These are phyloP conservation scores for Micrasema longulum DNA, from an alignment of 1,140 invertebrate genomes.

Conservation along the genomic window DNA sequence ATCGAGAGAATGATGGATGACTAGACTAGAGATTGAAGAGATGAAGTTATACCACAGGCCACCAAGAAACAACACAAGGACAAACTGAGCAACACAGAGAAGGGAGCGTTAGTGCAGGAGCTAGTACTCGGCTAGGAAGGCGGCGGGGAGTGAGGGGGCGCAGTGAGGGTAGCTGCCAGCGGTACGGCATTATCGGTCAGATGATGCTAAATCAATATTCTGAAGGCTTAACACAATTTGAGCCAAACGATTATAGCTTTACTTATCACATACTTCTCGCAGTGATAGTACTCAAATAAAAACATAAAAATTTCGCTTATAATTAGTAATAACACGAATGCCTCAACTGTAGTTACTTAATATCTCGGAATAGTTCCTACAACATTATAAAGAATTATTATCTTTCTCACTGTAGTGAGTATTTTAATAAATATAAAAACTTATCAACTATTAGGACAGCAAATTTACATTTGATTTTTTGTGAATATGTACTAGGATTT, in stretches of 20 bases:
- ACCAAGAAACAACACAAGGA: slow-evolving; percentile 28
- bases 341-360: slow-evolving; percentile 15
- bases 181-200: slow-evolving; percentile 53
- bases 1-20: slow-evolving; percentile 12
- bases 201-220: slow-evolving; percentile 46
- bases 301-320: slow-evolving; percentile 15
- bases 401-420: too few relatives aligned
- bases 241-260: not conserved
- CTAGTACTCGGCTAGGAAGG: not conserved
- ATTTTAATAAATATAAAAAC: too few relatives aligned
- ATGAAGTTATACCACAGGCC: slow-evolving; percentile 31
- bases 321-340: slow-evolving; percentile 6
- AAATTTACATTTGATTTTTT: too few relatives aligned
- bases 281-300: not conserved
- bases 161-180: slow-evolving; percentile 50
- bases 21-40: slow-evolving; percentile 23
- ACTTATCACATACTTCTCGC: slow-evolving; percentile 10
- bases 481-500: too few relatives aligned
- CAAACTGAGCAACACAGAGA: slow-evolving; percentile 32
- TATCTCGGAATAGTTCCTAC: slow-evolving; percentile 28
- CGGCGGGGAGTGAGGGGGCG: slow-evolving; percentile 36
- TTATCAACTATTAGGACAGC: too few relatives aligned
- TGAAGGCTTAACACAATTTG: slow-evolving; percentile 6
- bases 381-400: slow-evolving; percentile 21
- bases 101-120: slow-evolving; percentile 36